Percentiles rank a stretch among this genome's conserved stretches.
Conservation (phyloP, 2,888 invertebrate species). For the Phoenoteleia sp. region DNA sequence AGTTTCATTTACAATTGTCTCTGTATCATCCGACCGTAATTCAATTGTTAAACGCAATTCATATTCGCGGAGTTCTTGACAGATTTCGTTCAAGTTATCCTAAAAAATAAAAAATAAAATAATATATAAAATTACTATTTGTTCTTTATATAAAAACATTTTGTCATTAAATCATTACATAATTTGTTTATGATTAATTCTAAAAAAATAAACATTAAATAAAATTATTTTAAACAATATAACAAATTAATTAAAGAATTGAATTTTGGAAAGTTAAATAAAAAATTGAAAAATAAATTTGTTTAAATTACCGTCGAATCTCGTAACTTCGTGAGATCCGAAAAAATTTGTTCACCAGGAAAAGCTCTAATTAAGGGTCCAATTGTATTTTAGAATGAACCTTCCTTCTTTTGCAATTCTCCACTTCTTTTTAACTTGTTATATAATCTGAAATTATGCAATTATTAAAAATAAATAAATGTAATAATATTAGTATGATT, state of each 20-base stretch:
- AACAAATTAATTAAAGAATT: too few relatives aligned
- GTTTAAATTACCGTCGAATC: conserved; percentile 81
- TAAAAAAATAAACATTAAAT: too few relatives aligned
- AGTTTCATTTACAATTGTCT: conserved; percentile 82
- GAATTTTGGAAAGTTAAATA: too few relatives aligned
- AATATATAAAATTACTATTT: too few relatives aligned
- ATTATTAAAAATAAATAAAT: too few relatives aligned
- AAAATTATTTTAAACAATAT: too few relatives aligned
- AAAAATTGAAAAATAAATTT: background rate
- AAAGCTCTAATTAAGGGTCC: conserved; percentile 82
- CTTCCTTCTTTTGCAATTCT: conserved; percentile 78
- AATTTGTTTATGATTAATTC: too few relatives aligned
- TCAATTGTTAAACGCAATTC: conserved; percentile 84
- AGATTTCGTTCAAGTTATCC: conserved; percentile 83
- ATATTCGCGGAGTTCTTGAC: conserved; percentile 82
- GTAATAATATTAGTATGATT: background rate
- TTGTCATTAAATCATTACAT: too few relatives aligned
- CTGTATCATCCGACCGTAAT: conserved; percentile 82
- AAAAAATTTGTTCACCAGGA: conserved; percentile 80
- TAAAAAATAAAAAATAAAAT: too few relatives aligned
- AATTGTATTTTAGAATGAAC: conserved; percentile 80
- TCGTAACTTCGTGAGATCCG: conserved; percentile 80
- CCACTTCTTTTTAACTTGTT: conserved; percentile 81
- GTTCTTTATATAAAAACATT: too few relatives aligned
- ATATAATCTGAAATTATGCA: conserved; percentile 82